Base-by-base conservation (phyloP, 2,113 vertebrate species). In the Oreochromis tanganicae region DNA sequence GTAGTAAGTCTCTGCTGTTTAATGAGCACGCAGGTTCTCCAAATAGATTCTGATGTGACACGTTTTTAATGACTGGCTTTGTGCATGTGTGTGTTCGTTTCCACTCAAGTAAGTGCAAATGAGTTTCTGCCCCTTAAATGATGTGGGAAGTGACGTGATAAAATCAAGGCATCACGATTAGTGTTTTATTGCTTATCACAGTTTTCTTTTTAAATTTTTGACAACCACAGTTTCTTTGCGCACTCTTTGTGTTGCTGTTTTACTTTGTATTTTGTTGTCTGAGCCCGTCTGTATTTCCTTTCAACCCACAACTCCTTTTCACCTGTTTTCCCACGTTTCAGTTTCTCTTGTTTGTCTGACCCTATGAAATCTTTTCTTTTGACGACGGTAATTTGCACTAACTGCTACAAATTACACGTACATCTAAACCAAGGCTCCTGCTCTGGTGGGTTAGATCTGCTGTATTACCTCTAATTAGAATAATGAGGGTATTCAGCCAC, bases 101-200 rank as follows among this genome's bases (percentile, higher is more conserved):
- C 41, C 41, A 19, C 29, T 21, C 48, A 19, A 61, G 41, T 80
- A 38, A 61, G 43, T 83, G 34, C 85, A 48, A 82, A 55, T 83
- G 32, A 61, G 55, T 57, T 90, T 32, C 66, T 89, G 54, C 5
- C 17, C 38, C n/a, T 52, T 7, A 81, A 83, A 90, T 54, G 87
- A 92, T 80, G 81, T 91, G 90, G 54, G 85, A 86, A 48, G 83
- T 85, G 88, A 89, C 50, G 10, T 24, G 84, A 89, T 87, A 48
- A 86, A 85, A 85, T 85, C 34, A 89, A 92, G 89, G 82, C 83
- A 52, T 13, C 38, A 6, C 2, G 19, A 3, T 56, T 48, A 24
- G n/a, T 24, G 54, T 85, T 86, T 92, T 83, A 88, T 87, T 83
- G 56, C 87, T 73, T 80, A 81, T 86, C 71, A 61, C 10, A 38